phyloP scores from a whole-genome alignment of 2,888 invertebrate species.

The Lottia scabra region DNA sequence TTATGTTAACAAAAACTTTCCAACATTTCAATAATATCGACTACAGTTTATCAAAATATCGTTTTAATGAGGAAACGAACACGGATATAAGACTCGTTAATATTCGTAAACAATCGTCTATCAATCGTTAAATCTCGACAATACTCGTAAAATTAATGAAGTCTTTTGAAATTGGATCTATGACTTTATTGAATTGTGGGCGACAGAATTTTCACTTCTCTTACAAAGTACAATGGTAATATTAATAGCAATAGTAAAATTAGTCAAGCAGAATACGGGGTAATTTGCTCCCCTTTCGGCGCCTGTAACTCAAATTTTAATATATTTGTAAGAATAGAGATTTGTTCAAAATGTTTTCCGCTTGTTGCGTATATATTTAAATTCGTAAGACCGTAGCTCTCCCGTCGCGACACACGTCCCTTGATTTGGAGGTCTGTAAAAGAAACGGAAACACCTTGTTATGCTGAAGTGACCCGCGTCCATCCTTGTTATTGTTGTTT shows the following conservation, averaged over 20 bases:
- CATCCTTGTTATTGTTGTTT: neutral
- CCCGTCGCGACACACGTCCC: slow-evolving; percentile 3
- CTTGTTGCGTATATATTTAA: neutral
- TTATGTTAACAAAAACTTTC: no score
- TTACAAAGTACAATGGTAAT: neutral
- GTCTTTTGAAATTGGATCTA: neutral
- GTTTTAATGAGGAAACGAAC: no score
- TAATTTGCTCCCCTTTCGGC: neutral
- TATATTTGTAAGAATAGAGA: neutral
- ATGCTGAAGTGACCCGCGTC: neutral
- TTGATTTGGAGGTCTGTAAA: neutral
- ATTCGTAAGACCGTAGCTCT: neutral
- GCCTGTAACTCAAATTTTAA: neutral
- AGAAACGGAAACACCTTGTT: neutral
- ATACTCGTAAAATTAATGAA: neutral
- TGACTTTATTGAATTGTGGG: neutral
- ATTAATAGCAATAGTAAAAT: neutral
- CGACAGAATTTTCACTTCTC: neutral
- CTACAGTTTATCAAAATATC: no score
- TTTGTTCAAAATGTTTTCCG: neutral
- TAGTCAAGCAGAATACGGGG: neutral
- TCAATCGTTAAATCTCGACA: neutral
- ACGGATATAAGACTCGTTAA: neutral
- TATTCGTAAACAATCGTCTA: neutral
- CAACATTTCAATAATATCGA: no score